Evolutionary conservation across 1,140 invertebrate genomes (phyloP).

Genomic region (Drosophila seguyi): DNA sequence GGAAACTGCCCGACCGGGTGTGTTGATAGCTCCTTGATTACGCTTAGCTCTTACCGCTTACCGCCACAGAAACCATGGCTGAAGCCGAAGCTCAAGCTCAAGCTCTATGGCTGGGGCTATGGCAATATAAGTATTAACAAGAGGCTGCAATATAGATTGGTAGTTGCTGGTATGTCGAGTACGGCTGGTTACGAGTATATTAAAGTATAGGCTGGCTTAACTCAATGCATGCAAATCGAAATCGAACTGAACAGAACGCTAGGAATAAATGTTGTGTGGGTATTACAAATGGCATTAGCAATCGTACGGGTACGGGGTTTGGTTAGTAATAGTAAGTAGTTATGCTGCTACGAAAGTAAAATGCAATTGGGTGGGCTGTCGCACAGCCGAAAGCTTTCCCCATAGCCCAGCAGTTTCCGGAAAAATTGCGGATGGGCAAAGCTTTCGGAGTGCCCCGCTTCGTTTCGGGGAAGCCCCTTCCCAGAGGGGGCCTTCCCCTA

Average conservation of each 20-base stretch:
- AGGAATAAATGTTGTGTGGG: slow-evolving; percentile 65
- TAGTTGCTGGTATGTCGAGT: slow-evolving; percentile 51
- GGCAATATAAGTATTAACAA: slow-evolving; percentile 18
- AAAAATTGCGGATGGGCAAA: slow-evolving; percentile 60
- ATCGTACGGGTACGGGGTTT: slow-evolving; percentile 41
- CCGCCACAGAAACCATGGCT: slow-evolving; percentile 27
- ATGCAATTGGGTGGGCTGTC: slow-evolving; percentile 49
- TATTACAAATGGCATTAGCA: slow-evolving; percentile 69
- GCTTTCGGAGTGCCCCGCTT: slow-evolving; percentile 58
- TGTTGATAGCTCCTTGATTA: slow-evolving; percentile 16
- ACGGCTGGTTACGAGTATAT: slow-evolving; percentile 64
- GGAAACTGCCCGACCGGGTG: slow-evolving; percentile 7
- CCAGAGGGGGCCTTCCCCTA: slow-evolving; percentile 7
- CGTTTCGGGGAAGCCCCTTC: slow-evolving; percentile 36
- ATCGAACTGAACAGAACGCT: slow-evolving; percentile 72
- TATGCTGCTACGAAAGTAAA: slow-evolving; percentile 63
- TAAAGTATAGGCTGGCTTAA: slow-evolving; percentile 56
- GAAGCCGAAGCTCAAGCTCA: slow-evolving; percentile 10
- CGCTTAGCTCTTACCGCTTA: slow-evolving; percentile 39
- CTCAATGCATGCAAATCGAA: slow-evolving; percentile 76
- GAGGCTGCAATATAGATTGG: slow-evolving; percentile 68
- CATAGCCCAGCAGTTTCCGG: slow-evolving; percentile 38
- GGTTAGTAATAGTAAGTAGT: slow-evolving; percentile 62
- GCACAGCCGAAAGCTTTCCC: slow-evolving; percentile 74
- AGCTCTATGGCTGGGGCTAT: not conserved